Conservation (phyloP, 1,140 invertebrate genomes). For the Anastrepha ludens region DNA sequence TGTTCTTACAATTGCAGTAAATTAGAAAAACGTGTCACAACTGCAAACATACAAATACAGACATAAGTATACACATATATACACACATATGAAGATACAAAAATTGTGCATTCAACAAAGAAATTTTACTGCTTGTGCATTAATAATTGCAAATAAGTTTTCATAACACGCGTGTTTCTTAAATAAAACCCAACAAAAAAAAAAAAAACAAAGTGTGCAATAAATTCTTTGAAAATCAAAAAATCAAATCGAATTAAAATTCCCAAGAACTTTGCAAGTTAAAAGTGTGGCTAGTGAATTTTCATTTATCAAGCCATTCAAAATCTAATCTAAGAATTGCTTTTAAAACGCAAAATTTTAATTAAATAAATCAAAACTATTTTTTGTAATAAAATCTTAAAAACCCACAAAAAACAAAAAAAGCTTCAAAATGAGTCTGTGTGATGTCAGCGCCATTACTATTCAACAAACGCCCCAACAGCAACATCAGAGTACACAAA, state of each 20-base stretch:
- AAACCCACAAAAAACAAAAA: constrained; percentile 50
- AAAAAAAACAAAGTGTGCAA: constrained; percentile 23
- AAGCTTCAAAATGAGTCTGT: constrained; percentile 77
- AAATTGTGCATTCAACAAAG: neutral
- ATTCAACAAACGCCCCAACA: constrained; percentile 65
- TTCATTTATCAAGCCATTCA: constrained; percentile 21
- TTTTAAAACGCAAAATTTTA: too few species aligned
- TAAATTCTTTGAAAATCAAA: neutral
- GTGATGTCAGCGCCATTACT: constrained; percentile 79
- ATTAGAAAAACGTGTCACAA: constrained; percentile 19
- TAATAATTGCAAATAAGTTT: neutral
- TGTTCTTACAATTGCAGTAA: constrained; percentile 12
- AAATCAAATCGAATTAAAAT: constrained; percentile 34
- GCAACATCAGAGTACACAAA: constrained; percentile 87
- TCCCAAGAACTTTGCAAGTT: neutral
- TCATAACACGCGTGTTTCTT: neutral
- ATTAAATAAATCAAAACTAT: neutral
- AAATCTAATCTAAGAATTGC: neutral
- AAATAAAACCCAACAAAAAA: neutral
- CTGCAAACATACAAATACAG: constrained; percentile 12
- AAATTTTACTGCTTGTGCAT: neutral
- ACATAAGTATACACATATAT: neutral
- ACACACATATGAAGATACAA: neutral
- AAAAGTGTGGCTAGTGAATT: neutral
- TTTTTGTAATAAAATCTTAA: neutral